Conservation (phyloP, 1,140 invertebrate genomes). For the Drosophila subobscura region DNA sequence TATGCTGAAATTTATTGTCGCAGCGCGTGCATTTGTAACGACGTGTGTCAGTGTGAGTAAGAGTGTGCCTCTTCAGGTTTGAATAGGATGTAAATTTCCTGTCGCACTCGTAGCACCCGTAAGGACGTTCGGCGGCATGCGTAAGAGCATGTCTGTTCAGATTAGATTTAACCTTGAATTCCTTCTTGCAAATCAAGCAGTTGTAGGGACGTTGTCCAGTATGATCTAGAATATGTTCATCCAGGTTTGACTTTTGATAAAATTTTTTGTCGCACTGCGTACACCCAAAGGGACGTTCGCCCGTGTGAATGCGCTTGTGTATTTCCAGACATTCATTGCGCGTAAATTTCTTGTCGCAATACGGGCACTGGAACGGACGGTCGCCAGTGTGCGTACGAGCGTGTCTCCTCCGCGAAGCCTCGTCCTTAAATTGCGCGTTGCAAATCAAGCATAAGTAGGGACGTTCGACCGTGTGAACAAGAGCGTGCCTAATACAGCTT, state of each 20-base stretch:
- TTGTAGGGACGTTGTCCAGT: slow-evolving; percentile 5
- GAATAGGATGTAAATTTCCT: too few species aligned
- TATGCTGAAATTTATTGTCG: too few species aligned
- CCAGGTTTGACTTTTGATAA: too few species aligned
- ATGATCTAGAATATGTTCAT: too few species aligned
- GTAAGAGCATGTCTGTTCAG: too few species aligned
- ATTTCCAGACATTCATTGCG: not conserved
- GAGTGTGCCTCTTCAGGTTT: too few species aligned
- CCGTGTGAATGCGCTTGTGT: slow-evolving; percentile 18
- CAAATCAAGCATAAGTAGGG: slow-evolving; percentile 24
- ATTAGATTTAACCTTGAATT: too few species aligned
- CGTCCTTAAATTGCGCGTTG: not conserved
- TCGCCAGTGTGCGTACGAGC: not conserved
- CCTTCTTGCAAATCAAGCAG: not conserved
- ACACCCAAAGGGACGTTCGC: not conserved
- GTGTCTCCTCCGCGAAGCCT: not conserved
- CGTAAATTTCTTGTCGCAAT: not conserved
- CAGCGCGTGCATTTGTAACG: too few species aligned
- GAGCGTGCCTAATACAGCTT: slow-evolving; percentile 15
- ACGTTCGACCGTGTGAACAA: slow-evolving; percentile 26
- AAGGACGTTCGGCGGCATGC: too few species aligned
- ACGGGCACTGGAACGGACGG: not conserved
- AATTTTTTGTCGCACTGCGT: too few species aligned
- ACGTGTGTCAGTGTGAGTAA: too few species aligned
- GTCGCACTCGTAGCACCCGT: too few species aligned